Evolutionary conservation across 1,140 invertebrate species (phyloP).

Genomic region (Atta texana): DNA sequence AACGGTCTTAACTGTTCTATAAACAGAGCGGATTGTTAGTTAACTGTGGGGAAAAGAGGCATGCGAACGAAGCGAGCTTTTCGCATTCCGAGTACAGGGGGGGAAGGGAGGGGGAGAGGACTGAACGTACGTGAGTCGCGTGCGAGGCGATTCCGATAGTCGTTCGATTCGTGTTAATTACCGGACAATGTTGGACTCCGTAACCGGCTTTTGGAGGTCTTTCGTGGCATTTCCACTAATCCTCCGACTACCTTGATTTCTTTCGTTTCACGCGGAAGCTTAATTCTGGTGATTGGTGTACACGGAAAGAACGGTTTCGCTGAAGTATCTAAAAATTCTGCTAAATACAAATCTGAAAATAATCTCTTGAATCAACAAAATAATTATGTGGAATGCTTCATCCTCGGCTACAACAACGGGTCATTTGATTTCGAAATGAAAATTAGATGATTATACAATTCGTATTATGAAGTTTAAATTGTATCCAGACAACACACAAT

Average conservation of each 20-base stretch:
- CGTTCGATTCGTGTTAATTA: constrained; percentile 60
- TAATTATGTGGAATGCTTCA: too few species aligned
- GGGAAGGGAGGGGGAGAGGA: background rate
- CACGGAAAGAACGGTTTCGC: too few species aligned
- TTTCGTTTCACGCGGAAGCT: constrained; percentile 20
- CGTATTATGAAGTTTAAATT: too few species aligned
- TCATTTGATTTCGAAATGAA: too few species aligned
- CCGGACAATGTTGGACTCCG: constrained; percentile 36
- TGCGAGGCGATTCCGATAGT: constrained; percentile 16
- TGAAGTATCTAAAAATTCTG: too few species aligned
- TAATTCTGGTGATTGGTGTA: background rate
- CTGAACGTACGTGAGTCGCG: background rate
- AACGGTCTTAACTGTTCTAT: constrained; percentile 48
- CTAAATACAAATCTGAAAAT: too few species aligned
- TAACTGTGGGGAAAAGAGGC: constrained; percentile 32
- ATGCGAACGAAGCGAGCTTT: constrained; percentile 3
- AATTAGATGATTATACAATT: too few species aligned
- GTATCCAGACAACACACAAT: too few species aligned
- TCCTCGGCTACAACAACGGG: too few species aligned
- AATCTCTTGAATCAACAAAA: too few species aligned
- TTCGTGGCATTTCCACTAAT: constrained; percentile 22
- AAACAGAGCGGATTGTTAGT: constrained; percentile 55
- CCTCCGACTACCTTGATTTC: constrained; percentile 10
- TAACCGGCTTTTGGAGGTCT: constrained; percentile 14
- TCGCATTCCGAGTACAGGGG: background rate